Conservation (phyloP, 2,888 invertebrate genomes). For the Luperina nickerlii region DNA sequence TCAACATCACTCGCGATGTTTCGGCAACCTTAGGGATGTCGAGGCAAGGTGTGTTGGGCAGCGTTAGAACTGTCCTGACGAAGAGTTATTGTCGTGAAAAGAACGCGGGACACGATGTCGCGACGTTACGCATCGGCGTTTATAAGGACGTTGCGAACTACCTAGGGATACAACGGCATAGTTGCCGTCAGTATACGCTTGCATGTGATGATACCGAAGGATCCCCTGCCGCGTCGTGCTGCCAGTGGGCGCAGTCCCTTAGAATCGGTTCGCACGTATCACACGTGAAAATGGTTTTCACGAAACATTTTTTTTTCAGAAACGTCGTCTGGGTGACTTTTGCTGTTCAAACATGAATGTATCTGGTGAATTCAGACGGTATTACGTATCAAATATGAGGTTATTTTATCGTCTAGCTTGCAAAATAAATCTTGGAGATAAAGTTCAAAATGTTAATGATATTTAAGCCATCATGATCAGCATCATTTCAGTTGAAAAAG, state of each 20-base stretch:
- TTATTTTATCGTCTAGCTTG: not conserved
- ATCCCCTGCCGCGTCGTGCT: not conserved
- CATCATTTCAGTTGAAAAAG: not conserved
- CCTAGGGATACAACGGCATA: not conserved
- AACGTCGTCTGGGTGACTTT: not conserved
- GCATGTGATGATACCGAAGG: too few relatives aligned
- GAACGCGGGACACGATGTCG: not conserved
- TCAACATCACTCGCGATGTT: not conserved
- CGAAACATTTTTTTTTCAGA: not conserved
- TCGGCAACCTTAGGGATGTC: not conserved
- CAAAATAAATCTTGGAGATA: not conserved
- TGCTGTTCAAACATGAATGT: not conserved
- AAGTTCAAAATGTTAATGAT: not conserved
- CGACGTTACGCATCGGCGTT: not conserved
- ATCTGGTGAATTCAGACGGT: not conserved
- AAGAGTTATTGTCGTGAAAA: not conserved
- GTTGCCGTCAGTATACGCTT: not conserved
- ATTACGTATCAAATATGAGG: not conserved
- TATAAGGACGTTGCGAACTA: not conserved
- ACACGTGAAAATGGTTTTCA: not conserved
- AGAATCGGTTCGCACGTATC: not conserved
- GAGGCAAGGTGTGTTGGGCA: not conserved
- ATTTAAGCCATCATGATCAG: not conserved
- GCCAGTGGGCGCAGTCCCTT: not conserved
- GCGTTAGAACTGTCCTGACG: not conserved